Evolutionary conservation across 2,888 invertebrate genomes (phyloP), one percentile per base, ranked within the genome.

Genomic region (Troides aeacus): DNA sequence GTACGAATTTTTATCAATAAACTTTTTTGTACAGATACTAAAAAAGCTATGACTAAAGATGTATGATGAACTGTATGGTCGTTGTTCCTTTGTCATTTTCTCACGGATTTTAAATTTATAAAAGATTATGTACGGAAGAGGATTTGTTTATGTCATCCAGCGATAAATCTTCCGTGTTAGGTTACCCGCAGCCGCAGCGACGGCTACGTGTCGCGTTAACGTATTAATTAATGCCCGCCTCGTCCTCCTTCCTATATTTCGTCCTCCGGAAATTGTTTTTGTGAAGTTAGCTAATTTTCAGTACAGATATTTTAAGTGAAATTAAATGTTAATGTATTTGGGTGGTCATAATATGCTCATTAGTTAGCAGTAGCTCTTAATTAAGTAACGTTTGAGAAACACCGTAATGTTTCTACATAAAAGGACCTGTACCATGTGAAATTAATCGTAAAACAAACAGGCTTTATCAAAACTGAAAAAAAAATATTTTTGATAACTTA

Each of bases 161-260:
- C 18, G 21, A 57, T 57, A 10, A 21, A 57, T 57, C 57, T 57
- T 57, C 57, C 57, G 57, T 12, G n/a, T 57, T 57, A 57, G 57
- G 21, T 57, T 57, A 21, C 57, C n/a, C 57, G 23, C 21, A 21
- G 57, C 57, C 21, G 8, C 57, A 6, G 57, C 18, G 57, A 57
- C 57, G n/a, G 57, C 57, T 57, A 4, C 21, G 57, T 57, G 57
- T 39, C 21, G 8, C 57, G 57, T 57, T 21, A 57, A 57, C 21
- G 57, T 57, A n/a, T 57, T 50, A 57, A 57, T 57, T n/a, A 57
- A 57, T 57, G 50, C 50, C 50, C 17, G 50, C 50, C 50, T 50
- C 18, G 15, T 50, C 50, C 18, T 50, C 50, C 50, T 50, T 50
- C 10, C 5, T 50, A 12, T 17, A 50, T 50, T 50, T 12, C 15